phyloP scores from a whole-genome alignment of 2,113 vertebrate genomes.

The Daboia siamensis region DNA sequence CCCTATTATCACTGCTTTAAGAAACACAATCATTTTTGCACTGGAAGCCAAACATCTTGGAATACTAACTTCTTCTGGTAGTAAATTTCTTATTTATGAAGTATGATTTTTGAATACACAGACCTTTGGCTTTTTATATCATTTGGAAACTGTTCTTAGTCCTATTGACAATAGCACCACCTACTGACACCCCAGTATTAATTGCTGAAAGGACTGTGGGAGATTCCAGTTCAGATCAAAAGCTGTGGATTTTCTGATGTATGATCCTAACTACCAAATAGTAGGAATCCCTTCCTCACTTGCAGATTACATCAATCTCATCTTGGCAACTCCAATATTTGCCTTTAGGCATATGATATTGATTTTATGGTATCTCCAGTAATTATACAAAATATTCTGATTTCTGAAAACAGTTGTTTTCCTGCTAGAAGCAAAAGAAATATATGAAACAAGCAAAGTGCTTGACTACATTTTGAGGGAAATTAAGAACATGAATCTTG shows the following conservation, averaged over 20 bases:
- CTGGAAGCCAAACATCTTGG: neutral
- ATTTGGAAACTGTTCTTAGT: neutral
- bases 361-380: neutral
- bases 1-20: neutral
- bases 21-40: neutral
- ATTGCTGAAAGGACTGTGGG: neutral
- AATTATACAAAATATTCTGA: neutral
- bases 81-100: neutral
- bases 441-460: neutral
- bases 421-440: neutral
- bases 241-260: neutral
- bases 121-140: neutral
- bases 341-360: neutral
- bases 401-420: neutral
- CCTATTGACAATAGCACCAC: conserved; percentile 14
- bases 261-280: neutral
- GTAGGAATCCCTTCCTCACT: neutral
- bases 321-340: neutral
- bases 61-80: neutral
- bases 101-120: neutral
- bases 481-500: neutral
- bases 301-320: neutral
- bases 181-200: neutral
- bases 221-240: neutral
- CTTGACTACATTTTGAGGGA: neutral